Evolutionary conservation across 2,888 invertebrate genomes (phyloP).

Genomic region (Petrophora chlorosata): DNA sequence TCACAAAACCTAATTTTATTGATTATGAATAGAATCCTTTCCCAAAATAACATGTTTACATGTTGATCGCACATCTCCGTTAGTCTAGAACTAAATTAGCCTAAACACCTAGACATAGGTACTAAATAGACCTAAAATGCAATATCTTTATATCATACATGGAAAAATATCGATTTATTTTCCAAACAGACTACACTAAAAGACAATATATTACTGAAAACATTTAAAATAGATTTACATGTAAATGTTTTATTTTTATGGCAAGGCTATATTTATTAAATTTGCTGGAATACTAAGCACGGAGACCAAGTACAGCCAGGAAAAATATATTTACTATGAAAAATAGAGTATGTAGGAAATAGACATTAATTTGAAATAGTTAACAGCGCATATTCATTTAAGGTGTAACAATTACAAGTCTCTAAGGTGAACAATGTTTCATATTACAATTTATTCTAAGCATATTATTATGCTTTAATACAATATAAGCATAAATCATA

Average conservation of each 20-base stretch:
- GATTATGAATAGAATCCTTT: constrained; percentile 8
- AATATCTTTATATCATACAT: constrained; percentile 32
- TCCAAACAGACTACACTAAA: constrained; percentile 34
- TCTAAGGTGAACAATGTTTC: background rate
- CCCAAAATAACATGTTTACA: background rate
- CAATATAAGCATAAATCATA: background rate
- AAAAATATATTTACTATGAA: constrained; percentile 14
- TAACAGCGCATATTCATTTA: constrained; percentile 9
- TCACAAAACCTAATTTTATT: constrained; percentile 9
- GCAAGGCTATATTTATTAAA: too few relatives aligned
- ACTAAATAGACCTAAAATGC: constrained; percentile 47
- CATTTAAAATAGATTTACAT: background rate
- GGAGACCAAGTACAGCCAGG: too few relatives aligned
- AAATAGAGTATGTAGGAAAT: constrained; percentile 1
- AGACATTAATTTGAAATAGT: background rate
- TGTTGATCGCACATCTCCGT: background rate
- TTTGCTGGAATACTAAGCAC: background rate
- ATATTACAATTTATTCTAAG: background rate
- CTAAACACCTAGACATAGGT: constrained; percentile 24
- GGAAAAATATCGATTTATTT: constrained; percentile 29
- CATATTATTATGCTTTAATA: constrained; percentile 3
- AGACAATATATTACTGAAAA: constrained; percentile 22
- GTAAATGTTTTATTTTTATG: too few relatives aligned
- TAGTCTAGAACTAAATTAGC: background rate
- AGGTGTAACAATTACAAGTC: constrained; percentile 6